These are phyloP conservation scores for Drepana falcataria DNA, from an alignment of 2,888 invertebrate species.

Conservation along the genomic window DNA sequence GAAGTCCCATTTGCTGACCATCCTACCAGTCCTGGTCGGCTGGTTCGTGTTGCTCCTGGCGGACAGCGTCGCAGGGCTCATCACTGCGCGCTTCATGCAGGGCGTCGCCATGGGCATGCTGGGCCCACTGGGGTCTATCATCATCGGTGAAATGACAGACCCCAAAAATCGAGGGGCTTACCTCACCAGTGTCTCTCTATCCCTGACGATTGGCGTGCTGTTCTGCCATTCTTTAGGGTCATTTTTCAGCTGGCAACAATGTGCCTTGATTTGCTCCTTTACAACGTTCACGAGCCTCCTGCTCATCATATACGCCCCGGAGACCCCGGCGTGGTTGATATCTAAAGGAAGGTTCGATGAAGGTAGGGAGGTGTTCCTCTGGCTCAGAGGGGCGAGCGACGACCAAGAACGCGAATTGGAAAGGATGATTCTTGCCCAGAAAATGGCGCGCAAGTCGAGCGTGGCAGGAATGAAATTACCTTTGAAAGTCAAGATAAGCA, in stretches of 20 bases:
- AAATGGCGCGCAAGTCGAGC: constrained; percentile 49
- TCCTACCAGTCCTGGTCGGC: constrained; percentile 74
- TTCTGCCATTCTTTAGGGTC: constrained; percentile 81
- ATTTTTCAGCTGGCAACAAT: constrained; percentile 77
- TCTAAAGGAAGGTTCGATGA: constrained; percentile 75
- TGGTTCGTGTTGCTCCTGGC: constrained; percentile 78
- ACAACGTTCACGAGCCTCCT: constrained; percentile 72
- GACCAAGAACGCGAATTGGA: constrained; percentile 64
- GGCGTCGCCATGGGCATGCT: constrained; percentile 78
- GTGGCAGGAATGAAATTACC: constrained; percentile 38
- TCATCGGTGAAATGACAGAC: constrained; percentile 79
- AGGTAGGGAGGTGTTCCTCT: constrained; percentile 77
- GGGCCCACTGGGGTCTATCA: constrained; percentile 74
- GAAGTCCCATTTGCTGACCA: constrained; percentile 72
- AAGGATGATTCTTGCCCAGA: constrained; percentile 64
- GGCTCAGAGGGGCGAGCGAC: constrained; percentile 72
- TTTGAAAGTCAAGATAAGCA: constrained; percentile 27
- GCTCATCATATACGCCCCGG: constrained; percentile 77
- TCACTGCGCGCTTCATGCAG: constrained; percentile 73
- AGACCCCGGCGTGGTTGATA: constrained; percentile 83
- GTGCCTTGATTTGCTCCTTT: constrained; percentile 72
- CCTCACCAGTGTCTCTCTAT: constrained; percentile 79
- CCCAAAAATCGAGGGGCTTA: constrained; percentile 81
- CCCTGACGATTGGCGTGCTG: constrained; percentile 80
- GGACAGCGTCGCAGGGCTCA: constrained; percentile 57